These are phyloP conservation scores for Plodia interpunctella DNA, from an alignment of 1,140 invertebrate species.

Conservation along the genomic window DNA sequence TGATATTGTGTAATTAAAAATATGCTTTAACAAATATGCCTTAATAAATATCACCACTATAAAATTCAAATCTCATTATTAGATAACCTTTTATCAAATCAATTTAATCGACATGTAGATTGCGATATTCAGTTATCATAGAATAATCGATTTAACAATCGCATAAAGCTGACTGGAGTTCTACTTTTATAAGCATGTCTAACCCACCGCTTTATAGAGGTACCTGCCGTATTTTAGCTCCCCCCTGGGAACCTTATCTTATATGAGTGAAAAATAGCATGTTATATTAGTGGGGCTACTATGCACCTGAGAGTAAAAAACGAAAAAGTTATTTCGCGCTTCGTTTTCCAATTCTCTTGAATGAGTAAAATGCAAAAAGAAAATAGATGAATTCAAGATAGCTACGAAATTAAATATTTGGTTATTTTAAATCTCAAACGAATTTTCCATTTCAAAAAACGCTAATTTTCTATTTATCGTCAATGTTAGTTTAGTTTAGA, in stretches of 20 bases:
- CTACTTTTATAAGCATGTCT: constrained; percentile 6
- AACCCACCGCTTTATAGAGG: not conserved
- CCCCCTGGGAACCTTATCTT: constrained; percentile 12
- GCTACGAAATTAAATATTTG: no score
- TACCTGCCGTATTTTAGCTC: constrained; percentile 8
- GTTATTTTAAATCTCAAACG: no score
- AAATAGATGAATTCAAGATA: no score
- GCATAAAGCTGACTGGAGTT: not conserved
- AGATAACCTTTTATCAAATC: constrained; percentile 17
- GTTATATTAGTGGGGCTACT: constrained; percentile 10
- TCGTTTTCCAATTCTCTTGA: no score
- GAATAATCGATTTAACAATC: not conserved
- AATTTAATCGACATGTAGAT: not conserved
- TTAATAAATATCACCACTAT: not conserved
- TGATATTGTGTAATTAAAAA: no score
- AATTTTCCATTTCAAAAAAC: no score
- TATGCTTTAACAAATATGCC: no score
- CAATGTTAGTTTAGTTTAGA: no score
- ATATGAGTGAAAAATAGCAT: constrained; percentile 13
- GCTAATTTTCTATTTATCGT: no score
- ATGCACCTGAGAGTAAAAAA: constrained; percentile 21
- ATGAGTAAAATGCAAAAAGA: not conserved
- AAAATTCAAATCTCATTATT: no score
- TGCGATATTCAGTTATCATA: not conserved
- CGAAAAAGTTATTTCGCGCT: not conserved